Evolutionary conservation across 2,888 invertebrate species (phyloP), one percentile per base, ranked within the genome.

Genomic region (Bombylius major): DNA sequence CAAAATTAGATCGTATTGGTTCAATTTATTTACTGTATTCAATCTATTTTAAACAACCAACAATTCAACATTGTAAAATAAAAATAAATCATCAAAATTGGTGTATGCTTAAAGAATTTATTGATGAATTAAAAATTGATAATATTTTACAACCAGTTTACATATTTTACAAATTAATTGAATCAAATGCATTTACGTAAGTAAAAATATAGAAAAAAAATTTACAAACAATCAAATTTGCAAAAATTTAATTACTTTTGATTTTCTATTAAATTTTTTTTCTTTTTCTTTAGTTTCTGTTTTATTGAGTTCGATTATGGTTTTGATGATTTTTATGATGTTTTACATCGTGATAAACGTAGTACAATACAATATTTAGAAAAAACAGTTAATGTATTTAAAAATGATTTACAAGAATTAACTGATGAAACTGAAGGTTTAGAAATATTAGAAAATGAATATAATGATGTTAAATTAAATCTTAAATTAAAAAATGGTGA

Each of bases 11-110:
- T 11, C 36, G 49, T 47, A 49, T 62, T 42, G 60, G 59, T 23
- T 51, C 55, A 5, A 39, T 62, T 4, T 62, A 60, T 51, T 33
- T 61, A 11, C 46, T 61, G 33, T 61, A 62, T 46, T 53, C 58
- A 13, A 32, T 61, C 3, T 62, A 61, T 54, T 61, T 55, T 33
- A 60, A 62, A 47, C 62, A 62, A 46, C 62, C 62, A 9, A 50
- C 59, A 0, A 53, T 58, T 33, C 32, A 56, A 9, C 60, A 51
- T 33, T 56, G 56, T 14, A 62, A 61, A 56, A 59, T 61, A 36
- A 53, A 56, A 11, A 31, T 61, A 2, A 58, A 57, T 33, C 9
- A 56, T 4, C 13, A 31, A 1, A 60, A 59, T 34, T 62, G 61
- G 60, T 51, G 12, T 11, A 47, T 11, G 8, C 44, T 62, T 9